These are phyloP conservation scores for Muscicapa comitata DNA, from an alignment of 2,797 vertebrate species.

Conservation along the genomic window DNA sequence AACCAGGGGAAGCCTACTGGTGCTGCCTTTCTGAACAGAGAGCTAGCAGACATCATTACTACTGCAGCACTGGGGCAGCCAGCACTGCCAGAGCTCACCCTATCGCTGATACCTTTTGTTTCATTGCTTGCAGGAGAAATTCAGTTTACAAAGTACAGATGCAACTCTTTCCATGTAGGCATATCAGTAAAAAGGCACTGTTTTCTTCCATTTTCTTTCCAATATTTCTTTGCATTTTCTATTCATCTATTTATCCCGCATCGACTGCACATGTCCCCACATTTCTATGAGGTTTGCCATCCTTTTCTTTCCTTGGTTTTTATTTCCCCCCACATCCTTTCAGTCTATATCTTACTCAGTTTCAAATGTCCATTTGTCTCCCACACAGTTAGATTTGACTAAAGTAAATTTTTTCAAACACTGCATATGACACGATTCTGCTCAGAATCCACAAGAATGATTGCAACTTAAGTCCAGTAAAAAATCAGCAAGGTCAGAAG, in stretches of 20 bases:
- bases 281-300: background rate
- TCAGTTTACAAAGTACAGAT: background rate
- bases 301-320: background rate
- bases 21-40: background rate
- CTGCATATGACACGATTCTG: background rate
- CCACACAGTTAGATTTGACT: background rate
- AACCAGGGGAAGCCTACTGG: background rate
- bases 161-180: background rate
- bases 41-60: background rate
- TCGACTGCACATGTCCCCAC: background rate
- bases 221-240: background rate
- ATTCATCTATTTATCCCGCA: background rate
- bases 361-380: background rate
- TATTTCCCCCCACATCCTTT: accelerated
- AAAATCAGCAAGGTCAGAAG: background rate
- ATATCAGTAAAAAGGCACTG: background rate
- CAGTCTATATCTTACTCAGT: background rate
- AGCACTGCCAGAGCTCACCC: accelerated
- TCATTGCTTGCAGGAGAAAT: background rate
- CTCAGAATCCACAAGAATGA: background rate
- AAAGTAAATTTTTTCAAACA: background rate
- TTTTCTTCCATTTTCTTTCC: background rate
- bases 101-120: background rate
- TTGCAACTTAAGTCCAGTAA: background rate
- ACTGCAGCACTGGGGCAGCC: background rate